Base-by-base conservation (phyloP, 2,888 invertebrate genomes). In the Coelopa pilipes region DNA sequence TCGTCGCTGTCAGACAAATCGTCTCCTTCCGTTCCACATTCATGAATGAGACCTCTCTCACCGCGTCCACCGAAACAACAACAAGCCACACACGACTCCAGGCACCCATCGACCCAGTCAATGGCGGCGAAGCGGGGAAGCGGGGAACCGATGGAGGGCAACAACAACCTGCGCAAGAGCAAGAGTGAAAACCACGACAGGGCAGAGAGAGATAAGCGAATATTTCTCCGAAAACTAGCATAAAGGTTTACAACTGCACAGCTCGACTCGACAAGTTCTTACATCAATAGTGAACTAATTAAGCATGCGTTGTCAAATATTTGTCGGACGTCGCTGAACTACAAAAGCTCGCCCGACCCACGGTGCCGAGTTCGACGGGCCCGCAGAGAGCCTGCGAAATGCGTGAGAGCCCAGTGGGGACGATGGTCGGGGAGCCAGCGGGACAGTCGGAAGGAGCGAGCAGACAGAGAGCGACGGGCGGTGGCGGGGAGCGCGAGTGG, bases 251-350 rank as follows among this genome's bases (percentile, higher is more conserved):
- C 70, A 49, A 59, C 70, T 47, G 21, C 10, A 15, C 17, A 24
- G 15, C 24, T 59, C 19, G 45, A 46, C 15, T 65, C 57, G n/a
- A 55, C 63, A 62, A n/a, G 19, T 62, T 72, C 34, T 73, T 53
- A 65, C 72, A 74, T 72, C 65, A 66, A 73, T 77, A 77, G 74
- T 85, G 84, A 82, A 84, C 84, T 85, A 85, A 85, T 85, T 85
- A 86, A 85, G 86, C 83, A 80, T 81, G 81, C 81, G 84, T 83
- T 81, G 81, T 80, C 80, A 85, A 86, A 86, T 85, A 86, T 84
- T 84, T 83, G 81, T 57, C 69, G 19, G 80, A 78, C 80, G 78
- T 69, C 79, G 79, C 79, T 75, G 75, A 76, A 79, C 78, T 77
- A 78, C 79, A 79, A 79, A 76, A 76, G 76, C 47, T 74, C 69